Evolutionary conservation across 2,888 invertebrate species (phyloP), one percentile per base, ranked within the genome.

Genomic region (Sepiola atlantica): DNA sequence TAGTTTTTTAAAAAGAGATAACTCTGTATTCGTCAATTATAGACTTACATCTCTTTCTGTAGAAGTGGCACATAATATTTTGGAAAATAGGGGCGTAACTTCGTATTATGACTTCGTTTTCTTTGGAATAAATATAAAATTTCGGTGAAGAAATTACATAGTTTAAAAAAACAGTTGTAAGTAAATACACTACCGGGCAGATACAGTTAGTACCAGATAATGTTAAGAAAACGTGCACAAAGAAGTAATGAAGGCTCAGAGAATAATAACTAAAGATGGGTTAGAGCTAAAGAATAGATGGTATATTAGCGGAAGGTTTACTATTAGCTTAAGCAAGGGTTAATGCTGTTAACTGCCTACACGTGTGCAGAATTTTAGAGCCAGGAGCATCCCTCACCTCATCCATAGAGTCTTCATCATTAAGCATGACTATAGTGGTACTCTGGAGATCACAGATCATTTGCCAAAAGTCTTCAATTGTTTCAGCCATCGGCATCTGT

Each of bases 401-500:
- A 94, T 94, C 94, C 90, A 90, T 90, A 35, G 90, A 55, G 45
- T 90, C 90, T 35, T 57, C 90, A 54, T 55, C 55, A 61, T 94
- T 94, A 28, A 94, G 45, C 94, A 94, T 94, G 21, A 94, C 94
- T 55, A 94, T 57, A 21, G 92, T 61, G 28, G n/a, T 57, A 18
- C 35, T 35, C 93, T 61, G 55, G 35, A 55, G 28, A n/a, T 94
- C 94, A 93, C 91, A 77, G 35, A 94, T 90, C 93, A 94, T 92
- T 35, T 93, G 90, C 94, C 94, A 94, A 77, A 94, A 94, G 32
- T 94, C 94, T 24, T 93, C 92, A 35, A 54, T 54, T 20, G 94
- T 94, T 91, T 93, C 54, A n/a, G 55, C 61, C 92, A 94, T 55
- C 24, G 94, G 94, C 77, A 94, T 94, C 92, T 94, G 94, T 6